Evolutionary conservation across 2,888 invertebrate genomes (phyloP).

Genomic region (Drosophila neotestacea): DNA sequence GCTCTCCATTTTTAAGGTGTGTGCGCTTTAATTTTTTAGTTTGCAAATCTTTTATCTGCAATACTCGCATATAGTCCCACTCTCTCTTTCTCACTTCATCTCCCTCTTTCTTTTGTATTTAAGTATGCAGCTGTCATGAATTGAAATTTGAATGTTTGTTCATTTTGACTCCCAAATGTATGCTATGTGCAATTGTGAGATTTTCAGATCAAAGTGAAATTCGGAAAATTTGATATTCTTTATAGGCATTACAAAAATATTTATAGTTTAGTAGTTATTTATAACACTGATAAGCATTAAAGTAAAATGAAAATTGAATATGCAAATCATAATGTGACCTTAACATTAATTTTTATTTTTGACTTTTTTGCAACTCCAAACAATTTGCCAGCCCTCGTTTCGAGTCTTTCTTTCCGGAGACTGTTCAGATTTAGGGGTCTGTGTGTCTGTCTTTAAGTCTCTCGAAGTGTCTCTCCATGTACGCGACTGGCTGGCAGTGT

Average conservation of each 20-base stretch:
- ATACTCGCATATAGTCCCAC: conserved; percentile 10
- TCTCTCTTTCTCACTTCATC: not conserved
- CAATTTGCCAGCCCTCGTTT: conserved; percentile 10
- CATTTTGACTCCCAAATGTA: conserved; percentile 40
- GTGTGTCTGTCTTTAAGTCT: conserved; percentile 7
- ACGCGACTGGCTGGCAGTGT: conserved; percentile 43
- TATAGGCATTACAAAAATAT: not conserved
- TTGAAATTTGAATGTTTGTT: not conserved
- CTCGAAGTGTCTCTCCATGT: conserved; percentile 28
- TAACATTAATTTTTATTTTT: conserved; percentile 2
- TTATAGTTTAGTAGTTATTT: not conserved
- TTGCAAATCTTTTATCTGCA: conserved; percentile 46
- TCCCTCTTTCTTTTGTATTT: not conserved
- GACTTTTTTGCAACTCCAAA: not conserved
- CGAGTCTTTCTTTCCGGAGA: conserved; percentile 27
- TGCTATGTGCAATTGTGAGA: conserved; percentile 33
- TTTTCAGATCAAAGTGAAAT: not conserved
- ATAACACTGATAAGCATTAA: not conserved
- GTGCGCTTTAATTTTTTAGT: conserved; percentile 44
- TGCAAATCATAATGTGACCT: conserved; percentile 4
- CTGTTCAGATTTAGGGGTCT: conserved; percentile 22
- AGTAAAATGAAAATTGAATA: not conserved
- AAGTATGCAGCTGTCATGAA: not conserved
- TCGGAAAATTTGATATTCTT: not conserved
- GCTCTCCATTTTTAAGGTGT: conserved; percentile 52